These are phyloP conservation scores for Drosophila nr. perissopoda DNA, from an alignment of 2,888 invertebrate genomes.

Conservation along the genomic window DNA sequence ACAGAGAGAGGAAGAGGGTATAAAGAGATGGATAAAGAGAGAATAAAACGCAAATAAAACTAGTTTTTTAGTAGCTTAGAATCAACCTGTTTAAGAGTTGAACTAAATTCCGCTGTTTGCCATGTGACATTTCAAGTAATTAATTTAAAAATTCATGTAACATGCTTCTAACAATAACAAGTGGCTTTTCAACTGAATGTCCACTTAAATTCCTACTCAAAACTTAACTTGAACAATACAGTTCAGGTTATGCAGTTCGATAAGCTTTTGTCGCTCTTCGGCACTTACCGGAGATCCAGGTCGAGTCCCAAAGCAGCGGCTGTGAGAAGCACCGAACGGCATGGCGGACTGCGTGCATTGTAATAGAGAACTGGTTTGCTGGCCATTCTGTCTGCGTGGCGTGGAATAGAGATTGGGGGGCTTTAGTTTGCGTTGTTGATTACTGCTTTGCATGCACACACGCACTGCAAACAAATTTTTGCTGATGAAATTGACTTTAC, in stretches of 20 bases:
- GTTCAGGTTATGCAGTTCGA: slow-evolving; percentile 4
- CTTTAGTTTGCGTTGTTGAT: slow-evolving; percentile 20
- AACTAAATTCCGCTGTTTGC: neutral
- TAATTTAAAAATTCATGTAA: neutral
- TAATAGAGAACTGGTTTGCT: slow-evolving; percentile 86
- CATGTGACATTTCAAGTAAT: neutral
- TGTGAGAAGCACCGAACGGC: slow-evolving; percentile 87
- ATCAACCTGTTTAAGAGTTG: neutral
- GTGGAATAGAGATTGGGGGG: neutral
- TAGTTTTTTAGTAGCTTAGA: slow-evolving; percentile 23
- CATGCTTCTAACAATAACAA: neutral
- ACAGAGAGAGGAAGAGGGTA: neutral
- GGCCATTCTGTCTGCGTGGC: slow-evolving; percentile 59
- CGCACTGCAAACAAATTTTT: slow-evolving; percentile 5
- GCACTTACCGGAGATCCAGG: slow-evolving; percentile 85
- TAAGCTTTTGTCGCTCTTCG: neutral
- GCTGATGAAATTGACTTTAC: slow-evolving; percentile 15
- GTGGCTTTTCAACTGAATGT: neutral
- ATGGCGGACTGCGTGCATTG: slow-evolving; percentile 88
- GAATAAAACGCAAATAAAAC: slow-evolving; percentile 25
- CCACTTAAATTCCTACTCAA: neutral
- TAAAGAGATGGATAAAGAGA: neutral
- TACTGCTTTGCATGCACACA: slow-evolving; percentile 20
- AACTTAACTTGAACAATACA: neutral
- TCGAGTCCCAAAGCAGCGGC: slow-evolving; percentile 88